Percentiles rank a stretch among this genome's conserved stretches.
phyloP scores from a whole-genome alignment of 1,140 invertebrate species.

The Trachymyrmex septentrionalis region DNA sequence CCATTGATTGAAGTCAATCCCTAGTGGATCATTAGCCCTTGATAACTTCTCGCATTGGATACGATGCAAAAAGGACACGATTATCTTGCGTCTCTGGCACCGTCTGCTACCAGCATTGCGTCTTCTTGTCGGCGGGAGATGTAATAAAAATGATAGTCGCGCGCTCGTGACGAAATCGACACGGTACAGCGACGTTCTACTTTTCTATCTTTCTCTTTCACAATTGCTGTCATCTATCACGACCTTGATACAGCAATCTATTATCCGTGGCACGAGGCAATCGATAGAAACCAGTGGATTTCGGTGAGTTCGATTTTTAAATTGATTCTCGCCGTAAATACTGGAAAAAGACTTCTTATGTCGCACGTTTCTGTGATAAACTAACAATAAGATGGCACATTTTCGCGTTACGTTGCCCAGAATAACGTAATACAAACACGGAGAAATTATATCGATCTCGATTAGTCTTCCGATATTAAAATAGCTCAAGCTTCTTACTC shows the following conservation, averaged over 20 bases:
- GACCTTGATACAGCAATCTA: conserved; percentile 25
- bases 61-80: background rate
- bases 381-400: background rate
- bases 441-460: background rate
- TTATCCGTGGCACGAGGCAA: background rate
- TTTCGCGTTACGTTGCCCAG: background rate
- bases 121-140: conserved; percentile 28
- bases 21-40: conserved; percentile 16
- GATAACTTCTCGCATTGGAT: conserved; percentile 16
- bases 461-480: background rate
- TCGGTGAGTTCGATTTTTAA: background rate
- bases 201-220: conserved; percentile 29
- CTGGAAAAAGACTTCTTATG: background rate
- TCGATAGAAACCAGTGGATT: background rate
- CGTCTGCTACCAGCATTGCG: conserved; percentile 11
- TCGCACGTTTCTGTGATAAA: background rate
- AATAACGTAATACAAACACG: background rate
- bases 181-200: conserved; percentile 33
- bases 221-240: conserved; percentile 27
- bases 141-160: conserved; percentile 35
- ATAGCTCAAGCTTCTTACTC: background rate
- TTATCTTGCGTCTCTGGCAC: background rate
- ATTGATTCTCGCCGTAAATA: background rate
- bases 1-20: conserved; percentile 23
- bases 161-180: conserved; percentile 27